phyloP scores from a whole-genome alignment of 2,888 invertebrate genomes.

The Lasioglossum malachurum region DNA sequence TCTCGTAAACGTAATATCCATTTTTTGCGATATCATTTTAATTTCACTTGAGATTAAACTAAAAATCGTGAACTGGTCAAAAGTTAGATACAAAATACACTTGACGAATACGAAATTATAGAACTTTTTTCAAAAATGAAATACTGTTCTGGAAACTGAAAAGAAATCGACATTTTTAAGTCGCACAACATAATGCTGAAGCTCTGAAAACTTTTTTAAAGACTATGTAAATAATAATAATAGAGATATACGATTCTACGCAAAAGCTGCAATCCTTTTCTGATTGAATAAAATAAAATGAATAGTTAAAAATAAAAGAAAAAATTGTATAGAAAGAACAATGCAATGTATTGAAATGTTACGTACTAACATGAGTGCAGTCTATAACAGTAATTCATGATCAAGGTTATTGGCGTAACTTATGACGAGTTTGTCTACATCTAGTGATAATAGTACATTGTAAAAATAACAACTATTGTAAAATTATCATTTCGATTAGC shows the following conservation, averaged over 20 bases:
- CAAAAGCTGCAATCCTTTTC: conserved; percentile 8
- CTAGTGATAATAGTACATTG: conserved; percentile 48
- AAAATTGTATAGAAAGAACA: conserved; percentile 14
- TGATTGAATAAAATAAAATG: conserved; percentile 12
- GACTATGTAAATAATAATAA: conserved; percentile 10
- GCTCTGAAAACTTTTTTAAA: not conserved
- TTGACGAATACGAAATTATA: not conserved
- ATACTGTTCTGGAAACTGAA: not conserved
- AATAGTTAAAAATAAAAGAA: conserved; percentile 1
- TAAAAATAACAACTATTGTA: conserved; percentile 59
- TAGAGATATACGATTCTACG: not conserved
- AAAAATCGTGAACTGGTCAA: conserved; percentile 14
- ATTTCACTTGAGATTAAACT: conserved; percentile 15
- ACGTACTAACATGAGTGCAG: conserved; percentile 19
- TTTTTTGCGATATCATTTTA: conserved; percentile 11
- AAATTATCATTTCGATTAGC: conserved; percentile 50
- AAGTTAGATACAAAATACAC: conserved; percentile 23
- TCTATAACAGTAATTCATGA: conserved; percentile 28
- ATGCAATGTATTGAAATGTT: conserved; percentile 25
- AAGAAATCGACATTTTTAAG: not conserved
- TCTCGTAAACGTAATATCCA: conserved; percentile 9
- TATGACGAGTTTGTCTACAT: conserved; percentile 37
- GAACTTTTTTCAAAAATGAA: not conserved
- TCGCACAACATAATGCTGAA: not conserved
- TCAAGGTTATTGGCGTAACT: conserved; percentile 33